Base-by-base conservation (phyloP, 23 tunicate genomes). In the Phallusia fumigata region DNA sequence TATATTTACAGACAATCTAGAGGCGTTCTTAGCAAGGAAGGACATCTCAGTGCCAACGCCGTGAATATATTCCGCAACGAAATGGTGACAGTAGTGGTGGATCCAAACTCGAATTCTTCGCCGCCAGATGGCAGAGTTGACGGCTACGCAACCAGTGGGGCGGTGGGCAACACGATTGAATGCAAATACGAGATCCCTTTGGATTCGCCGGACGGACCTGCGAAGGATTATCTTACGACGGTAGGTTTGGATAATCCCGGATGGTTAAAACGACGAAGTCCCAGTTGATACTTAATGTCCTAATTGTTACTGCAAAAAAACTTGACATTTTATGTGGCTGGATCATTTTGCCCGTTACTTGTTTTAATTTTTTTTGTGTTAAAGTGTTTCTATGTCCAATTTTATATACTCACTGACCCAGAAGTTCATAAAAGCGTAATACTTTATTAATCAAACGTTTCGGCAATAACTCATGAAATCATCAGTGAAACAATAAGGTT, bases 31-130 rank as follows among this genome's bases (percentile, higher is more conserved):
- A 65, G 52, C 32, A 49, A 47, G n/a, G 87, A 84, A 52, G 47
- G 81, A 13, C 72, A 19, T 16, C 87, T 50, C 65, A 78, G 69
- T 81, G 24, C 58, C 51, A 81, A 35, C 21, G 64, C 89, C 3
- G 75, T 47, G 35, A 69, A 53, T 31, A 30, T 76, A 24, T 33
- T 31, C 51, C 40, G 36, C 21, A 81, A 81, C 24, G 85, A 86
- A 15, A 81, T 83, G 65, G 85, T 58, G 47, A 81, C 81, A 73
- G 81, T 81, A 0, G 49, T 76, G 53, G 53, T 85, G 10, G 88
- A 85, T 33, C 81, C 88, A 19, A 53, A 79, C 3, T 24, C 47
- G 1, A 35, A 36, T 77, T 40, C 53, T 11, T 36, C 53, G 21
- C 32, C 53, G 8, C 33, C 53, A 77, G 80, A 77, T 45, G 50